Evolutionary conservation across 2,113 vertebrate genomes (phyloP).

Genomic region (Gorsachius goisagi): DNA sequence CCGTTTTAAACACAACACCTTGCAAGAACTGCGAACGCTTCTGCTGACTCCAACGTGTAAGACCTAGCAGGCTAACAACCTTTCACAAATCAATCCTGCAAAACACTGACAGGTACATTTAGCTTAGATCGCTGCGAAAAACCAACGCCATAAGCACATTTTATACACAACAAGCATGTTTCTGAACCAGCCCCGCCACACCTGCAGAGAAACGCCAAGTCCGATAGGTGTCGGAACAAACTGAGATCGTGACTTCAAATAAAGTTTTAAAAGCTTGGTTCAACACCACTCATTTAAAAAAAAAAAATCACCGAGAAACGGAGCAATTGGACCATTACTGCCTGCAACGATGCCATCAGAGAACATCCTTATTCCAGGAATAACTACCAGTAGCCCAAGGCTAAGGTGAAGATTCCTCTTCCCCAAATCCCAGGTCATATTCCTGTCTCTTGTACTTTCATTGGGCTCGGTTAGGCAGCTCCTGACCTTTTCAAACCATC

Average conservation of each 20-base stretch:
- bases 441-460: neutral
- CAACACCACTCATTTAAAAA: neutral
- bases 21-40: neutral
- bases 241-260: neutral
- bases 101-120: neutral
- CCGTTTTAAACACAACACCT: neutral
- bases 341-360: accelerated
- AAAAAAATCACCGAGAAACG: neutral
- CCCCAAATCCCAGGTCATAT: neutral
- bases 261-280: neutral
- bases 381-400: neutral
- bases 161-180: neutral
- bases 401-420: neutral
- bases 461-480: neutral
- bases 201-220: neutral
- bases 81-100: neutral
- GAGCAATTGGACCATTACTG: neutral
- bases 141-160: neutral
- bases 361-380: neutral
- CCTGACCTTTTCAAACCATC: neutral
- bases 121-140: accelerated
- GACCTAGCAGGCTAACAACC: constrained; percentile 2
- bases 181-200: neutral
- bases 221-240: neutral
- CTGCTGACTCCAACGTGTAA: constrained; percentile 17